Conservation (phyloP, 2,888 invertebrate species). For the Kuschelorhynchus macadamiae region DNA sequence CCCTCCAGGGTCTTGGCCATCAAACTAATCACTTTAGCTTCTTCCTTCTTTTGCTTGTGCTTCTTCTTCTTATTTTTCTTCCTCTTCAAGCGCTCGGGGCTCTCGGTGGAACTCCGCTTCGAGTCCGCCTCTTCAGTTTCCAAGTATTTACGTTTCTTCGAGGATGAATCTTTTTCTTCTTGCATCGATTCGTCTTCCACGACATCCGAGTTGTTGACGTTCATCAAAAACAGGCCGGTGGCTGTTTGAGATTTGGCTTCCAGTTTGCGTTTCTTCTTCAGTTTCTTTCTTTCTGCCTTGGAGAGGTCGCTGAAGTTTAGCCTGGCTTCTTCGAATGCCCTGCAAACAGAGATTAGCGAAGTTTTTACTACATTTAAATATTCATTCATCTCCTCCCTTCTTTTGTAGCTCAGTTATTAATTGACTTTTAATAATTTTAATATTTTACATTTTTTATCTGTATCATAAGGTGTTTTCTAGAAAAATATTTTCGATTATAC, state of each 20-base stretch:
- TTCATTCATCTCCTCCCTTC: too few species aligned
- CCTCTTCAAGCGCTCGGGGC: slow-evolving; percentile 48
- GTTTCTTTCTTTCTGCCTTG: slow-evolving; percentile 62
- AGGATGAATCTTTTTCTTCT: slow-evolving; percentile 53
- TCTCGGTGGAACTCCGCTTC: slow-evolving; percentile 52
- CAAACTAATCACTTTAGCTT: slow-evolving; percentile 59
- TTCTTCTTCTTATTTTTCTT: slow-evolving; percentile 56
- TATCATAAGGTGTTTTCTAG: too few species aligned
- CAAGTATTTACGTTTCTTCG: slow-evolving; percentile 61
- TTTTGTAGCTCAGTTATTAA: too few species aligned
- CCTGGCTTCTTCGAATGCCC: slow-evolving; percentile 61
- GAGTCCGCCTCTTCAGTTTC: slow-evolving; percentile 52
- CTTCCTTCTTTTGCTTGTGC: slow-evolving; percentile 56
- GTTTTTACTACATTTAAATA: too few species aligned
- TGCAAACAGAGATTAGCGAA: too few species aligned
- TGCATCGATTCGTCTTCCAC: slow-evolving; percentile 52
- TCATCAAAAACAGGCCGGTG: slow-evolving; percentile 55
- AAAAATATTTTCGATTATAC: too few species aligned
- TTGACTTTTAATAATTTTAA: too few species aligned
- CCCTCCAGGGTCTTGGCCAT: slow-evolving; percentile 61
- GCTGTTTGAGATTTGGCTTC: slow-evolving; percentile 55
- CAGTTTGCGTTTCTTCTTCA: slow-evolving; percentile 62
- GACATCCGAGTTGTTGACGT: slow-evolving; percentile 51
- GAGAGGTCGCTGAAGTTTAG: slow-evolving; percentile 61
- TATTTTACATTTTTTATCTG: too few species aligned